These are phyloP conservation scores for Thalassaphorura encarpata DNA, from an alignment of 1,140 invertebrate genomes.

Conservation along the genomic window DNA sequence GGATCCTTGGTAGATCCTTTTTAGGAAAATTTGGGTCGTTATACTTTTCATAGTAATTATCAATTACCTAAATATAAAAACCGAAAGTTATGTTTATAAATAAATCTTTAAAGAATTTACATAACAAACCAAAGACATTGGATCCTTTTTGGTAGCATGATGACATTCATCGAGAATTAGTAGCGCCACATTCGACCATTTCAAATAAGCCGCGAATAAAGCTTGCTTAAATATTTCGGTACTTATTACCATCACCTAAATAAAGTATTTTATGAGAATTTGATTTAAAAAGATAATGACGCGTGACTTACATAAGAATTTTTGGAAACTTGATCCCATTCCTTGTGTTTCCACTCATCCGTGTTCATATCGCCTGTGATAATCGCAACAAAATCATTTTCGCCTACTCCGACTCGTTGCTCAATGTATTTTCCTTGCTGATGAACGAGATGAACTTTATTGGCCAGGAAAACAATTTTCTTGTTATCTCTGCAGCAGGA, in stretches of 20 bases:
- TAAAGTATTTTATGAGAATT: constrained; percentile 7
- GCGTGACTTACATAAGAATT: constrained; percentile 47
- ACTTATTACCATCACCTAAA: constrained; percentile 75
- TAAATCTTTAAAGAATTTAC: too few relatives aligned
- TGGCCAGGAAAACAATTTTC: constrained; percentile 55
- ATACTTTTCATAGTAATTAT: not conserved
- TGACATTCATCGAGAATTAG: constrained; percentile 91
- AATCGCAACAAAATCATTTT: not conserved
- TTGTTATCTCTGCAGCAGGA: constrained; percentile 8
- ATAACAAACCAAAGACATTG: too few relatives aligned
- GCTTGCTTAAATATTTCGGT: constrained; percentile 68
- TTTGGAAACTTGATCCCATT: too few relatives aligned
- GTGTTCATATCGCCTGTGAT: not conserved
- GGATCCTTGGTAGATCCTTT: constrained; percentile 58
- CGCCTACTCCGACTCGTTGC: not conserved
- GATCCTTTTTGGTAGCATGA: constrained; percentile 61
- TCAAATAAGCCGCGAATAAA: constrained; percentile 52
- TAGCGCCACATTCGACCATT: constrained; percentile 56
- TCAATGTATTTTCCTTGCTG: constrained; percentile 63
- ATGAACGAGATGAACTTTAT: constrained; percentile 64
- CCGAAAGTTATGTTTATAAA: too few relatives aligned
- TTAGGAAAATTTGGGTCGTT: too few relatives aligned
- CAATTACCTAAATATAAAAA: too few relatives aligned
- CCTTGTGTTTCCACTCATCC: constrained; percentile 40
- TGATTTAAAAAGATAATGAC: constrained; percentile 33